A percentile compares a stretch with the other conserved stretches of the same genome.
Conservation (phyloP, 2,113 vertebrate species). For the Xiphophorus hellerii region DNA sequence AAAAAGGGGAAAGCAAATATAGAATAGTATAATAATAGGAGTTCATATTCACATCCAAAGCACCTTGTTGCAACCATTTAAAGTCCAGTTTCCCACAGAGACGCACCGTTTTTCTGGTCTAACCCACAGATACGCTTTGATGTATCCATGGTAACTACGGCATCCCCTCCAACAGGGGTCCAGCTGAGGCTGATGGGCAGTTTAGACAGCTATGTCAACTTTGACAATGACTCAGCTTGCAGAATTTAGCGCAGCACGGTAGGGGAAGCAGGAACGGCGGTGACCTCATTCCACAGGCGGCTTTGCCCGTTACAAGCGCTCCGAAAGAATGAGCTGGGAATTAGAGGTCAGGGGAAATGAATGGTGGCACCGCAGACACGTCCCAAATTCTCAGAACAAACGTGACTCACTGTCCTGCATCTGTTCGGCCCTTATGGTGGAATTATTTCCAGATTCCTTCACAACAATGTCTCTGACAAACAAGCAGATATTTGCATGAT, state of each 20-base stretch:
- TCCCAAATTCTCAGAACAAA: constrained; percentile 41
- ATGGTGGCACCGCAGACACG: constrained; percentile 41
- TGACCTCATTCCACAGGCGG: constrained; percentile 67
- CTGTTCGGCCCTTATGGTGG: constrained; percentile 17
- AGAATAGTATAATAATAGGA: constrained; percentile 43
- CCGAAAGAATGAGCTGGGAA: constrained; percentile 44
- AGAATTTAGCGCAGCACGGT: constrained; percentile 57
- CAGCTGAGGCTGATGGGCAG: neutral
- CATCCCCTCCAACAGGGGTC: constrained; percentile 8
- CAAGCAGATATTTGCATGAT: neutral
- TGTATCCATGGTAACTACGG: constrained; percentile 46
- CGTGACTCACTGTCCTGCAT: constrained; percentile 22
- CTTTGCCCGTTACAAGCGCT: constrained; percentile 14
- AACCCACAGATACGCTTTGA: constrained; percentile 22
- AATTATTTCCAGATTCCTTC: neutral
- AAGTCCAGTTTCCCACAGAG: constrained; percentile 29
- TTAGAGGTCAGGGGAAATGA: constrained; percentile 47
- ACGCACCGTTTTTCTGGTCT: constrained; percentile 48
- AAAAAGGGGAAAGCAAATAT: constrained; percentile 45
- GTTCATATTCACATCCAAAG: constrained; percentile 5
- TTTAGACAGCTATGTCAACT: constrained; percentile 24
- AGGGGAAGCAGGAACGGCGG: constrained; percentile 31
- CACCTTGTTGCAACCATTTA: neutral
- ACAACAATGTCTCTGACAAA: neutral
- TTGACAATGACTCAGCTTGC: constrained; percentile 59